These are phyloP conservation scores for Dicerorhinus sumatrensis DNA, from an alignment of 2,113 vertebrate genomes.

Conservation along the genomic window DNA sequence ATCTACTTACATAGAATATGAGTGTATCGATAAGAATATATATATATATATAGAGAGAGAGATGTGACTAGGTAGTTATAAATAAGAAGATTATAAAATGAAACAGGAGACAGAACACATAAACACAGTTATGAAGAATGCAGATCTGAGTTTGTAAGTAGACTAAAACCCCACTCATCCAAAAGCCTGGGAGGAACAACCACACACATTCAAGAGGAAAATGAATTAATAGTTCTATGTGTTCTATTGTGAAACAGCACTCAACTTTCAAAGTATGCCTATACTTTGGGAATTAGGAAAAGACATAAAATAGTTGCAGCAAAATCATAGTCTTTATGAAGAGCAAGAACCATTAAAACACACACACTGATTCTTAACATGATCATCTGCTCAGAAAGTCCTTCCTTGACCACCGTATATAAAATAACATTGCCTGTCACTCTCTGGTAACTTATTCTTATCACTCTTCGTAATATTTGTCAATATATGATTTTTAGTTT, in stretches of 20 bases:
- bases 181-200: background rate
- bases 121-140: background rate
- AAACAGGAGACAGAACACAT: background rate
- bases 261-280: background rate
- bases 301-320: background rate
- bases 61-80: background rate
- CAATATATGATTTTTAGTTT: background rate
- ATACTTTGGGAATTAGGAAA: background rate
- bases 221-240: background rate
- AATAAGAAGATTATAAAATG: background rate
- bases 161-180: background rate
- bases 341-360: background rate
- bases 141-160: background rate
- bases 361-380: background rate
- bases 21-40: background rate
- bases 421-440: background rate
- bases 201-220: background rate
- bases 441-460: background rate
- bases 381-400: rapidly evolving
- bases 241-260: background rate
- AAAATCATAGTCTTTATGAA: background rate
- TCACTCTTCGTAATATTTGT: background rate
- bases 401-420: background rate
- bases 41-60: background rate
- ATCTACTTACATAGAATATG: background rate